A percentile compares a stretch with the other conserved stretches of the same genome.
Evolutionary conservation across 2,888 invertebrate genomes (phyloP).

Genomic region (Dryobotodes eremita): DNA sequence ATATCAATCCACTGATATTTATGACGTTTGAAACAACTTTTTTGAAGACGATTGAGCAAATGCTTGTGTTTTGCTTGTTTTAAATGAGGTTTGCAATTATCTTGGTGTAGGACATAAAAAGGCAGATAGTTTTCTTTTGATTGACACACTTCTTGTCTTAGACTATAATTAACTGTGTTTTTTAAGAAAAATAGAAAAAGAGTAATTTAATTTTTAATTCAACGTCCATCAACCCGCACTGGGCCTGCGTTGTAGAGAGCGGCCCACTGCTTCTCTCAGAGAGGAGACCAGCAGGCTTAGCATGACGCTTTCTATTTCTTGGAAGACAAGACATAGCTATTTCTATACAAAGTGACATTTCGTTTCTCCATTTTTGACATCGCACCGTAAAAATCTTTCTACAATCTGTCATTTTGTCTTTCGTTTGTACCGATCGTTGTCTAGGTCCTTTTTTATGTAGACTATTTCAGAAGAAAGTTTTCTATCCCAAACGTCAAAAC

Average conservation of each 20-base stretch:
- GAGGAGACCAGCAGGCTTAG: too few species aligned
- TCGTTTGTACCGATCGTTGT: too few species aligned
- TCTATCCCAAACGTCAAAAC: too few species aligned
- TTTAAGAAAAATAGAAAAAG: not conserved
- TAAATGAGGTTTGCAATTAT: constrained; percentile 42
- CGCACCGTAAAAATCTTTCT: too few species aligned
- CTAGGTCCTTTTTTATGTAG: too few species aligned
- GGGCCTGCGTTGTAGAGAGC: not conserved
- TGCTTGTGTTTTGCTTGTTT: constrained; percentile 9
- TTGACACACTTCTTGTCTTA: constrained; percentile 8
- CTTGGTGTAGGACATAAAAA: constrained; percentile 3
- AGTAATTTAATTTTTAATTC: not conserved
- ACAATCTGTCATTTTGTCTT: too few species aligned
- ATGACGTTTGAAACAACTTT: constrained; percentile 58
- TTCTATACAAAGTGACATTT: too few species aligned
- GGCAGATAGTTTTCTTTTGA: not conserved
- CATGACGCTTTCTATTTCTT: too few species aligned
- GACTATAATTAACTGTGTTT: constrained; percentile 6
- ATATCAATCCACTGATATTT: constrained; percentile 75
- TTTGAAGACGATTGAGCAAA: constrained; percentile 48
- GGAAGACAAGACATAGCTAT: too few species aligned
- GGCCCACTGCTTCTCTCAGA: too few species aligned
- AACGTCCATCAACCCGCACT: not conserved
- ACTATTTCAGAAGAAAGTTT: too few species aligned
- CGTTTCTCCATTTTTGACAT: too few species aligned